Evolutionary conservation across 2,888 invertebrate species (phyloP), one percentile per base, ranked within the genome.

Genomic region (Campopleginae sp.): DNA sequence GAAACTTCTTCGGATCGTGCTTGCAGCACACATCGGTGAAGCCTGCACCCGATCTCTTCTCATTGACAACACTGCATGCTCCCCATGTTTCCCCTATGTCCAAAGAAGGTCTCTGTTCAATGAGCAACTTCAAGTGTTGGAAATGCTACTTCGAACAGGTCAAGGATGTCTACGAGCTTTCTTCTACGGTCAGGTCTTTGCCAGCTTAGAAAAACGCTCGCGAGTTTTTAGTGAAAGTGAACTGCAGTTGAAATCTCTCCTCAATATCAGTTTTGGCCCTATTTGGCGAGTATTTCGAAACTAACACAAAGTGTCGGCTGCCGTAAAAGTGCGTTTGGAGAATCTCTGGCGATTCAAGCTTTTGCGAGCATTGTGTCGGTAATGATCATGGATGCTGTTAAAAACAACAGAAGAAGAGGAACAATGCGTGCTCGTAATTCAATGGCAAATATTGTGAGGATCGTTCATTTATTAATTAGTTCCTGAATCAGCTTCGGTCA

Each of bases 21-120:
- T 70, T 5, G 63, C 70, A 79, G 74, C 74, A 79, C 74, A 79
- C 48, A 23, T 51, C 42, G 42, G 72, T 14, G 65, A 31, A 44
- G 42, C 74, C 31, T 19, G 23, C 48, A 63, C 4, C 31, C 48
- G 54, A 27, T 70, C 78, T 54, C 8, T 38, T 74, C 61, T 74
- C 63, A 63, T 76, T 71, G 77, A 68, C 61, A 75, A 19, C 48
- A 31, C 51, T 61, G 23, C 44, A 58, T 38, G 54, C 27, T 14
- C 38, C 8, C 23, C 31, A 31, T 17, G 23, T 51, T 48, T 14
- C 6, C 38, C 31, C 65, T 58, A 5, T 4, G 44, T 8, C 31
- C 3, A 33, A 74, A 66, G 51, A 17, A 3, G 4, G 31, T 8
- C 33, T 5, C 14, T 42, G 51, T 38, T 27, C 5, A 12, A 17